phyloP scores from a whole-genome alignment of 92 coral and sea anemone genomes.

The Parazoanthus darwini region DNA sequence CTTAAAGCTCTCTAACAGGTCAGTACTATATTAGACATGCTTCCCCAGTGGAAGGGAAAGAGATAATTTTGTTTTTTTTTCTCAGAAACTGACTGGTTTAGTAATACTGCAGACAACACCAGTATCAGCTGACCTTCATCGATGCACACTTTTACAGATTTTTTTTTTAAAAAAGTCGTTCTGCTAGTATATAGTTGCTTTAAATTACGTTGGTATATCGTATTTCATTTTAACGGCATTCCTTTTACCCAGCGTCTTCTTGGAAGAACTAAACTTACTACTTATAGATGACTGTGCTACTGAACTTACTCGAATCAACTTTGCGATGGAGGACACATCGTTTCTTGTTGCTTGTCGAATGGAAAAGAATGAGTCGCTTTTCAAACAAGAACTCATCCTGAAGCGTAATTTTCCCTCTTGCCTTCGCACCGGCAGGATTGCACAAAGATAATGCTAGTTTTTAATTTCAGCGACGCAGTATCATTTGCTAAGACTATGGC shows the following conservation, averaged over 20 bases:
- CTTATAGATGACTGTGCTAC: not conserved
- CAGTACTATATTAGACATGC: no score
- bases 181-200: not conserved
- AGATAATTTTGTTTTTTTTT: not conserved
- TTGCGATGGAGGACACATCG: conserved; percentile 74
- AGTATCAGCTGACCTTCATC: not conserved
- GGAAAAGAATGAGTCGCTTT: not conserved
- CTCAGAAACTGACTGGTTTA: not conserved
- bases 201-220: no score
- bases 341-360: conserved; percentile 53
- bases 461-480: no score
- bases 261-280: not conserved
- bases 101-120: not conserved
- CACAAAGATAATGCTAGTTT: not conserved
- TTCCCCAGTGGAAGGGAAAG: not conserved
- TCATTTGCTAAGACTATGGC: no score
- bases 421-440: no score
- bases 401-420: not conserved
- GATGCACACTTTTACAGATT: not conserved
- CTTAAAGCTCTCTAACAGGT: no score
- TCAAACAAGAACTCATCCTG: conserved; percentile 20
- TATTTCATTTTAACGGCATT: no score
- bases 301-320: conserved; percentile 66
- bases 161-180: not conserved
- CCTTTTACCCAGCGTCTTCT: not conserved